Evolutionary conservation across 2,888 invertebrate genomes (phyloP).

Genomic region (Clanis bilineata): DNA sequence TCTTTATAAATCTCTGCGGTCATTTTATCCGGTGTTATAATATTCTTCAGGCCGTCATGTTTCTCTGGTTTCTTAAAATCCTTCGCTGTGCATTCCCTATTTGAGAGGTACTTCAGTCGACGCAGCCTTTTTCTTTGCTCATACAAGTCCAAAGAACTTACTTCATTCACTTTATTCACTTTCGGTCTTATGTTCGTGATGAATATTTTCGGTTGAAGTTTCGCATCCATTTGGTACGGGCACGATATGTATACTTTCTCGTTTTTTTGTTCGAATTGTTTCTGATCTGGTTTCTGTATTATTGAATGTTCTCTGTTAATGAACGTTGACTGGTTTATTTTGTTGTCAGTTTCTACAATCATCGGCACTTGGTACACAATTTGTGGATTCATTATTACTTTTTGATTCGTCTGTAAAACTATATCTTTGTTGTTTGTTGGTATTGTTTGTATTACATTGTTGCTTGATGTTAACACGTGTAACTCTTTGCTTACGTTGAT

Average conservation of each 20-base stretch:
- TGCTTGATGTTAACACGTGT: slow-evolving; percentile 58
- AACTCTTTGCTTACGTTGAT: slow-evolving; percentile 46
- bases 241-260: slow-evolving; percentile 67
- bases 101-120: slow-evolving; percentile 63
- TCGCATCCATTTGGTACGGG: slow-evolving; percentile 67
- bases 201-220: slow-evolving; percentile 64
- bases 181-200: slow-evolving; percentile 63
- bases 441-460: slow-evolving; percentile 55
- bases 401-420: slow-evolving; percentile 55
- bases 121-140: slow-evolving; percentile 76
- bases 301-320: slow-evolving; percentile 50
- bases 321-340: slow-evolving; percentile 42
- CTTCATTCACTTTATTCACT: slow-evolving; percentile 54
- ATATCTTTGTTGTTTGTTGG: slow-evolving; percentile 57
- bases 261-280: slow-evolving; percentile 49
- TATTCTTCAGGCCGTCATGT: slow-evolving; percentile 37
- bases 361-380: slow-evolving; percentile 72
- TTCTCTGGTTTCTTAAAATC: slow-evolving; percentile 41
- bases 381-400: slow-evolving; percentile 66
- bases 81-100: slow-evolving; percentile 50
- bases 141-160: slow-evolving; percentile 78
- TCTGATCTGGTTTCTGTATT: slow-evolving; percentile 51
- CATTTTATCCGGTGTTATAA: slow-evolving; percentile 70
- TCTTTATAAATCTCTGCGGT: slow-evolving; percentile 67
- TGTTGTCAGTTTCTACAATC: slow-evolving; percentile 58